Base-by-base conservation (phyloP, 2,888 invertebrate genomes). In the Hyposoter dolosus region DNA sequence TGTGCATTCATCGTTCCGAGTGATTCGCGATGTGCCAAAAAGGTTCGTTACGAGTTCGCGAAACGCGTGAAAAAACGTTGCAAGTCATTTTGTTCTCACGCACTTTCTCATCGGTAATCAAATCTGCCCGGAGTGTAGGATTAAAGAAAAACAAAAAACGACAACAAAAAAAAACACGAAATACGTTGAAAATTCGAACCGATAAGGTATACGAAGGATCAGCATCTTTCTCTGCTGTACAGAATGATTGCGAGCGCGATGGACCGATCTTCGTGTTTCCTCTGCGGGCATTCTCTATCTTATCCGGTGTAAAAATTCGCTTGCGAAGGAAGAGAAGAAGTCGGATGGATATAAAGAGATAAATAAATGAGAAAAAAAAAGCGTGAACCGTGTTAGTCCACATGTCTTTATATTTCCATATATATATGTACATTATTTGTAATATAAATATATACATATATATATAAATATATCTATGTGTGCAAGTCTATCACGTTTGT, bases 241-340 rank as follows among this genome's bases (percentile, higher is more conserved):
- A 53, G 65, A 23, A 68, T 68, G 53, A 56, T 53, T 71, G 69
- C 45, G 10, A 35, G 60, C 79, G 66, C 69, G 60, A 83, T 79
- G 75, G 63, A 56, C 69, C 82, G 84, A 87, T 87, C 87, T 75
- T 76, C 81, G 81, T 76, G 76, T 87, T 80, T 83, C 68, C 83
- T 89, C 88, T 88, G 87, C 89, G 89, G 88, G 88, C 88, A 88
- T 88, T 89, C 85, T 74, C 88, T 91, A 90, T 93, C 93, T 93
- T 92, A 93, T 93, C 92, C 92, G 89, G 90, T 89, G 89, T 90
- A 92, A 93, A 93, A 92, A 93, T 93, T 91, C 91, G 93, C 93
- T 92, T 92, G 92, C 92, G 90, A 79, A 75, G 81, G 78, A 68
- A 77, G 76, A 82, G 82, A 83, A 83, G 71, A 76, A 85, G 66